phyloP scores from a whole-genome alignment of 2,113 vertebrate genomes.

The Herpetotheres cachinnans region DNA sequence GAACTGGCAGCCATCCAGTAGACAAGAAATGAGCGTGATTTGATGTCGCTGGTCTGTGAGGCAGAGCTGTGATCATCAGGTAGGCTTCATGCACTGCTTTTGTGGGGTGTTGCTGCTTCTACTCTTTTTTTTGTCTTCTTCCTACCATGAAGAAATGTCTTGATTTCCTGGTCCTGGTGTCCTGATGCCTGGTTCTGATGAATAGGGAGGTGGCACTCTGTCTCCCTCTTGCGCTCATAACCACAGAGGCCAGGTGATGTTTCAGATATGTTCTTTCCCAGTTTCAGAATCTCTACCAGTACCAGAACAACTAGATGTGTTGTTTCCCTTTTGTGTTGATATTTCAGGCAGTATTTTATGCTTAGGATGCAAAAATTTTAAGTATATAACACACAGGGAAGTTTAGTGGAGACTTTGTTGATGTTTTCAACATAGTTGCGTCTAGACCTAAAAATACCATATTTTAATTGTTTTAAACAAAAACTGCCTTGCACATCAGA shows the following conservation, averaged over 20 bases:
- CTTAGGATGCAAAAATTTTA: background rate
- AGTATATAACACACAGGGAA: background rate
- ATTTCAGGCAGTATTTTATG: background rate
- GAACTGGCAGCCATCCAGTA: background rate
- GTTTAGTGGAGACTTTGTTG: background rate
- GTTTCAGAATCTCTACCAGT: background rate
- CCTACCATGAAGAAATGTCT: background rate
- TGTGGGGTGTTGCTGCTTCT: background rate
- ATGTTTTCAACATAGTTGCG: background rate
- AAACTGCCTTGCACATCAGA: background rate
- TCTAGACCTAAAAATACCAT: background rate
- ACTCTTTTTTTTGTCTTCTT: background rate
- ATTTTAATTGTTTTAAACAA: background rate
- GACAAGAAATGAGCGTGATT: background rate
- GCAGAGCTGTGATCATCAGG: accelerated
- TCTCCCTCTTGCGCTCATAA: background rate
- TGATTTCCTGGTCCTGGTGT: background rate
- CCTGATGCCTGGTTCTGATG: background rate
- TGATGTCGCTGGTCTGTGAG: background rate
- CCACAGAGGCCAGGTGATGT: background rate
- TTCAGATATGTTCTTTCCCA: background rate
- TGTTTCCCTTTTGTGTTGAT: background rate
- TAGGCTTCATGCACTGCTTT: background rate
- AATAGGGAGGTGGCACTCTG: background rate
- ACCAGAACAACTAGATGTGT: background rate